A percentile compares a stretch with the other conserved stretches of the same genome.
These are phyloP conservation scores for Polydesmus complanatus DNA, from an alignment of 2,888 invertebrate genomes.

Conservation along the genomic window DNA sequence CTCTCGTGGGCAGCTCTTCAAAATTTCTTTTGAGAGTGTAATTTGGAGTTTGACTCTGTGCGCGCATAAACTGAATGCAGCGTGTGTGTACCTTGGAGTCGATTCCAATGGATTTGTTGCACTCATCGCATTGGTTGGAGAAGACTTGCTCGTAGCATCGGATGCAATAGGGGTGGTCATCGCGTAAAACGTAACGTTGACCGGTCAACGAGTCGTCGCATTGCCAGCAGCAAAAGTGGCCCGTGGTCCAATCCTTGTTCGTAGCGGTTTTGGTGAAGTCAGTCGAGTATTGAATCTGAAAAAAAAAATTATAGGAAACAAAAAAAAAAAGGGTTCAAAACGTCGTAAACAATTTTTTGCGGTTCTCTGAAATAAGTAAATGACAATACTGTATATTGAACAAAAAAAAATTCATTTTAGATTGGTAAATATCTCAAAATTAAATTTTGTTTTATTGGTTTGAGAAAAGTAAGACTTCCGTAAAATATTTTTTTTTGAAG, in stretches of 20 bases:
- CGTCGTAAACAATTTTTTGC: no score
- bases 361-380: no score
- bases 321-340: no score
- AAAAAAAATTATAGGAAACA: neutral
- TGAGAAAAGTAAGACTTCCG: no score
- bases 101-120: slow-evolving; percentile 90
- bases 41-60: no score
- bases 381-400: no score
- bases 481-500: no score
- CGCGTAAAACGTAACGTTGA: slow-evolving; percentile 93
- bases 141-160: slow-evolving; percentile 99
- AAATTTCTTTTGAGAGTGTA: no score
- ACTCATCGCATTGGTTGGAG: slow-evolving; percentile 95
- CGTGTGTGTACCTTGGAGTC: slow-evolving; percentile 70
- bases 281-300: slow-evolving; percentile 93
- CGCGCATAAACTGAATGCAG: neutral
- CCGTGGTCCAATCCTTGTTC: slow-evolving; percentile 99
- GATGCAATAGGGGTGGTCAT: slow-evolving; percentile 99
- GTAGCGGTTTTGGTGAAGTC: slow-evolving; percentile 96
- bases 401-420: no score
- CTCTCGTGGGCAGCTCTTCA: no score
- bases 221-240: slow-evolving; percentile 98
- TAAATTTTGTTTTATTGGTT: no score
- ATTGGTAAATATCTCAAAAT: no score
- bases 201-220: slow-evolving; percentile 94